Evolutionary conservation across 2,797 vertebrate genomes (phyloP), one percentile per base, ranked within the genome.

Genomic region (Bryconaethiops microstoma): DNA sequence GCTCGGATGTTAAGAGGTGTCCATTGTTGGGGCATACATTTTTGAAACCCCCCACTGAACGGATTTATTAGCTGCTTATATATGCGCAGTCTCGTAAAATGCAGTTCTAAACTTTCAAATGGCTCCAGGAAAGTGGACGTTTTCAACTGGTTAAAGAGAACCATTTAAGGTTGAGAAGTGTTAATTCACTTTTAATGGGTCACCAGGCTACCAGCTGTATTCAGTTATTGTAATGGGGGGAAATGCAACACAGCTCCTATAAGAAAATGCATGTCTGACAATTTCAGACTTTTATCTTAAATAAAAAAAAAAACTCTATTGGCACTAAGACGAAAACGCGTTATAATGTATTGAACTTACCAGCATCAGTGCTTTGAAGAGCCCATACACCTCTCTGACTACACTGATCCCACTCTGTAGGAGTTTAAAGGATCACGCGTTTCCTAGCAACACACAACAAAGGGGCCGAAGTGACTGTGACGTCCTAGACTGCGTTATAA

Each of bases 381-480:
- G 52, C n/a, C 68, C 8, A 14, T 8, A 23, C 23, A 73, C 45
- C 21, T 17, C 50, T 62, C 45, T 12, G 35, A 45, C 45, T 54
- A 54, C 52, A 52, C 50, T 65, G 75, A 64, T 48, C 59, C 48
- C 57, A 72, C 23, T 71, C 69, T 77, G 50, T 23, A 13, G 52
- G 57, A 52, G 50, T 59, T 69, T 60, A 13, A 78, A 29, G 16
- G 70, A 52, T 77, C 21, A 17, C n/a, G 7, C 7, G 81, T 78
- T 82, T 42, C 81, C 69, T 82, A 82, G 81, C 76, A 82, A 82
- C 73, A 65, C 16, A 65, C 59, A 84, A 74, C 74, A 73, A 45
- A 78, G 50, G 67, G 48, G 73, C 64, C 19, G 67, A 72, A 19
- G 50, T 35, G 4, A n/a, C 25, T 54, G 12, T 42, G 64, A 69